A percentile compares a stretch with the other conserved stretches of the same genome.
Conservation (phyloP, 2,797 vertebrate genomes). For the Masticophis lateralis region DNA sequence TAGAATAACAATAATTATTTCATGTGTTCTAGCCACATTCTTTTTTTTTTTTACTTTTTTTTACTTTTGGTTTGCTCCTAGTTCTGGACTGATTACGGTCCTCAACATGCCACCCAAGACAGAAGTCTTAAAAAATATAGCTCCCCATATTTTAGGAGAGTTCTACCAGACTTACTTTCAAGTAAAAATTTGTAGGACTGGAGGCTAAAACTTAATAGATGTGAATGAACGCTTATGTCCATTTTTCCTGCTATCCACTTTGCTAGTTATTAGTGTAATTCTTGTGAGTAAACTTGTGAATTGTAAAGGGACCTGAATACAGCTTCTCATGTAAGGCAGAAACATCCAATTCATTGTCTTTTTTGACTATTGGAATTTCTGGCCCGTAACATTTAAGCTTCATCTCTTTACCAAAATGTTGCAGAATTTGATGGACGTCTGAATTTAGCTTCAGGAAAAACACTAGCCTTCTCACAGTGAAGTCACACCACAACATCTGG, state of each 20-base stretch:
- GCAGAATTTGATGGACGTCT: background rate
- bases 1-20: background rate
- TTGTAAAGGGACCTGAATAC: background rate
- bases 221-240: background rate
- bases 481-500: background rate
- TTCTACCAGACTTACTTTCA: background rate
- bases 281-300: background rate
- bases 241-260: background rate
- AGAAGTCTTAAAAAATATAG: background rate
- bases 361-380: background rate
- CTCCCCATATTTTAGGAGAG: background rate
- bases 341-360: background rate
- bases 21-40: background rate
- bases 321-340: background rate
- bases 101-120: background rate
- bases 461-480: background rate
- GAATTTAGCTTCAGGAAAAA: background rate
- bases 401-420: background rate
- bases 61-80: background rate
- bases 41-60: background rate
- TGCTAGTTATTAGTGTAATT: background rate
- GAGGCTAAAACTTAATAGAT: background rate
- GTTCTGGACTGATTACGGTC: background rate
- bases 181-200: background rate
- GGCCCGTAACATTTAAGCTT: background rate